Percentiles rank a stretch among this genome's conserved stretches.
Conservation (phyloP, 2,113 vertebrate species). For the Cisticola juncidis region DNA sequence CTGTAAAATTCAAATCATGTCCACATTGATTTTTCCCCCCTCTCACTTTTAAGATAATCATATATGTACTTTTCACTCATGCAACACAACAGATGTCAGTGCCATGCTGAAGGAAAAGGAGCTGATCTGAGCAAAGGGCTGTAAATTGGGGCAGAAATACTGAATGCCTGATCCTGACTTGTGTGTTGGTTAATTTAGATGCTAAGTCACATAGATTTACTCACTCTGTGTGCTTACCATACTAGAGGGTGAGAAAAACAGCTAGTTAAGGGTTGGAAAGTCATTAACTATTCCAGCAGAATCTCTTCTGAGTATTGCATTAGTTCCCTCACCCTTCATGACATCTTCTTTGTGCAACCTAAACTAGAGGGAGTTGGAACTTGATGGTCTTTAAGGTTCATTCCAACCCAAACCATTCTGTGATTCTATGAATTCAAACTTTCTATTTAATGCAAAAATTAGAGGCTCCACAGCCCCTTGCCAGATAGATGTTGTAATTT, state of each 20-base stretch:
- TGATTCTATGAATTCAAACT: background rate
- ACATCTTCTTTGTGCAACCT: background rate
- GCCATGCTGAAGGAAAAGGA: background rate
- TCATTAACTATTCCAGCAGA: background rate
- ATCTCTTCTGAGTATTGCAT: background rate
- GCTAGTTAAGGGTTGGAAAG: background rate
- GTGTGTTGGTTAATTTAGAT: background rate
- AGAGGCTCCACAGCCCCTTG: background rate
- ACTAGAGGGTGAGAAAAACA: background rate
- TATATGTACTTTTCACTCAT: background rate
- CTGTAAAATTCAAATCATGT: slow-evolving; percentile 23
- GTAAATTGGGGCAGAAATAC: background rate
- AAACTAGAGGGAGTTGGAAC: background rate
- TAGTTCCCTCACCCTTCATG: background rate
- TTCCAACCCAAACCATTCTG: background rate
- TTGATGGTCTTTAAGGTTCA: background rate
- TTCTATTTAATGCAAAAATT: background rate
- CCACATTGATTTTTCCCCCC: background rate
- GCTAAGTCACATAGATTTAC: background rate
- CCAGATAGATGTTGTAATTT: background rate
- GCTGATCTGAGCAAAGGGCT: background rate
- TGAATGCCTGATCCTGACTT: background rate
- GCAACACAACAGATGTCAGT: background rate
- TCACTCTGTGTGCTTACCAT: background rate
- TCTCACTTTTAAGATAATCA: background rate